Base-by-base conservation (phyloP, 2,888 invertebrate genomes). In the Drosophila diplacantha region DNA sequence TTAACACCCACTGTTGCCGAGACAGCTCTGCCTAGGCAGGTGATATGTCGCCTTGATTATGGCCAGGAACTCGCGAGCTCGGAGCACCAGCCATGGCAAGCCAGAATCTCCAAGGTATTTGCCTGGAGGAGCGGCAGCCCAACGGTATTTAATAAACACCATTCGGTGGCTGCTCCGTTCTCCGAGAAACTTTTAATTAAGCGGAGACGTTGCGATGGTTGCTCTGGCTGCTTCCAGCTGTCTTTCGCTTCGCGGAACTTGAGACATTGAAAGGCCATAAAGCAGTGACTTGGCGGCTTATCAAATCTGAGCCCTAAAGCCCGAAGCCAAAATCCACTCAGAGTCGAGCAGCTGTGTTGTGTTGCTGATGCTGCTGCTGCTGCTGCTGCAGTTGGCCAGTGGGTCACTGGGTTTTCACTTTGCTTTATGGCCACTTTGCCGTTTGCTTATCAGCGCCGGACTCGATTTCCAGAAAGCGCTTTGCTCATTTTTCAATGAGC, bases 321-420 rank as follows among this genome's bases (percentile, higher is more conserved):
- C 34, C 22, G 44, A 41, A 49, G 39, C 31, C 37, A 31, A 53
- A 38, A 55, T 32, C 31, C 62, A 39, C 44, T 58, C 41, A 26
- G 37, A 54, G 50, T 14, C 14, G 34, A 20, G 18, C 14, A 11
- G 26, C 14, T 34, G 20, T 26, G 24, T 35, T 44, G 32, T 2
- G 3, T 44, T 29, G 24, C 1, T 32, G 38, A 16, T 18, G 22
- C n/a, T 34, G 20, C n/a, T 35, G 11, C 6, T 55, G 16, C 11
- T 44, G 24, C 43, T n/a, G 26, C n/a, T 66, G 67, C 49, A 69
- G 58, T 59, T 76, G 68, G 60, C 63, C 59, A 79, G 75, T 79
- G 66, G 78, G 78, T 79, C 78, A 79, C 72, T 75, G 72, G 75
- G 78, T 81, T 79, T 78, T 79, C 83, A 81, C 78, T 79, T 83